Evolutionary conservation across 2,888 invertebrate genomes (phyloP), one percentile per base, ranked within the genome.

Genomic region (Antheraea yamamai): DNA sequence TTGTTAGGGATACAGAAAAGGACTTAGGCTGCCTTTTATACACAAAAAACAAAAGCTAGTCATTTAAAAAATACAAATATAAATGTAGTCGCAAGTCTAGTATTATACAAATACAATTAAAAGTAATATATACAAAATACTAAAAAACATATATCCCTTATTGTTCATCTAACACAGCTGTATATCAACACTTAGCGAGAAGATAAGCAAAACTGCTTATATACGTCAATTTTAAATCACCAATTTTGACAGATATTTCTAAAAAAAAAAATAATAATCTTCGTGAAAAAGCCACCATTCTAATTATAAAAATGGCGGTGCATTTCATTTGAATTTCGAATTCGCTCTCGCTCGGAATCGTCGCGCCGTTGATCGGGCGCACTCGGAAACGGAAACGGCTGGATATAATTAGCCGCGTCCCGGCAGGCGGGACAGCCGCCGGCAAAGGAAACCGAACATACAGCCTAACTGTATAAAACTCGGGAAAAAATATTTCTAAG

Each of bases 321-420:
- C 75, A 74, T 81, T 77, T 78, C 79, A 82, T 86, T 84, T 79
- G 70, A 80, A 85, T 83, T 83, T 84, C 76, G 79, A 82, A 81
- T 79, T 78, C 81, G 82, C 77, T 47, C 75, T 77, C 79, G 80
- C 83, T 80, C 78, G 80, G 80, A 82, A 83, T 81, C 77, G 77
- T 80, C 81, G 81, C 77, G 77, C 80, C 81, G 81, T 81, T 85
- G 83, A 88, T 88, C 85, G 87, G 83, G 85, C 81, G 84, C 81
- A 64, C 75, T 79, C 80, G 87, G 87, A 87, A 89, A 81, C 87
- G 89, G 90, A 89, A 91, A 91, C 87, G 85, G 91, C 92, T 91
- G 92, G 92, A 92, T 92, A 92, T 93, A 93, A 93, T 93, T 93
- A 93, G 92, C 91, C 85, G 83, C 84, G 85, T 84, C 84, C 83